These are phyloP conservation scores for Sinella curviseta DNA, from an alignment of 1,140 invertebrate species.

Conservation along the genomic window DNA sequence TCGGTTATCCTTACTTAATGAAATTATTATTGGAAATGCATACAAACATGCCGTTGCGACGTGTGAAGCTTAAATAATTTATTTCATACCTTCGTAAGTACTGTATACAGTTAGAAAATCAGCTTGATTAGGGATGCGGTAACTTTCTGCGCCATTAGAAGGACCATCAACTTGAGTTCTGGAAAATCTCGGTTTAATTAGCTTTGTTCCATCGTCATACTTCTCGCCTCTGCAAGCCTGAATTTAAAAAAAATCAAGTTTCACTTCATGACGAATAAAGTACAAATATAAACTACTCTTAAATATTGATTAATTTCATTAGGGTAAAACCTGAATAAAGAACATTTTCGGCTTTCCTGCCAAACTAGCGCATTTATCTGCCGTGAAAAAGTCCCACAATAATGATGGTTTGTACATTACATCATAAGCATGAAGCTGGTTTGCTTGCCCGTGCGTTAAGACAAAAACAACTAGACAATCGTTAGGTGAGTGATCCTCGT, in stretches of 20 bases:
- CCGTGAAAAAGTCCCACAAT: constrained; percentile 58
- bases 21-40: too few species aligned
- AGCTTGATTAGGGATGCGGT: constrained; percentile 61
- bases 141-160: constrained; percentile 24
- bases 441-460: constrained; percentile 60
- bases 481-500: constrained; percentile 53
- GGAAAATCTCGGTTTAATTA: constrained; percentile 26
- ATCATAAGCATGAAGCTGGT: constrained; percentile 58
- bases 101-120: constrained; percentile 63
- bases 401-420: constrained; percentile 49
- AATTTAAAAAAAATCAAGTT: neutral
- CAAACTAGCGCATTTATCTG: constrained; percentile 57
- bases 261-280: neutral
- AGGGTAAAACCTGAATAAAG: constrained; percentile 53
- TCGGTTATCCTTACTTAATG: too few species aligned
- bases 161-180: constrained; percentile 45
- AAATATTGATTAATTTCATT: too few species aligned
- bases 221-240: constrained; percentile 56
- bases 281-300: neutral
- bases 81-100: constrained; percentile 58
- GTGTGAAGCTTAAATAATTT: neutral
- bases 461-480: constrained; percentile 58
- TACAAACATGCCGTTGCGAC: too few species aligned
- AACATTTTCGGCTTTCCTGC: constrained; percentile 59
- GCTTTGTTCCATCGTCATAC: constrained; percentile 52